Percentiles rank a stretch among this genome's conserved stretches.
Evolutionary conservation across 2,888 invertebrate genomes (phyloP).

Genomic region (Petrolisthes manimaculis): DNA sequence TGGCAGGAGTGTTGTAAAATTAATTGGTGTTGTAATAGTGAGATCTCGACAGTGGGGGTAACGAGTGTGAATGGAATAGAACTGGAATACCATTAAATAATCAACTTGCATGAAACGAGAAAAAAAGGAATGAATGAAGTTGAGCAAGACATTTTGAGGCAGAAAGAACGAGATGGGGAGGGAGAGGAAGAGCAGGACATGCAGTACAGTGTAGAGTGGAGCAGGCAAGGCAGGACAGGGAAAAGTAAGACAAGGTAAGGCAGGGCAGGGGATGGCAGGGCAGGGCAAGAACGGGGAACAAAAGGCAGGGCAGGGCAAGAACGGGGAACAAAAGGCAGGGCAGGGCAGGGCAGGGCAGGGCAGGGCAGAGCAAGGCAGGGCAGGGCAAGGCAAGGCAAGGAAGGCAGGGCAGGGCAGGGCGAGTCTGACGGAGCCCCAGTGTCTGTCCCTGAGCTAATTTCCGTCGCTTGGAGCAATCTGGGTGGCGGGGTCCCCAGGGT

Average conservation of each 20-base stretch:
- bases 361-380: no score
- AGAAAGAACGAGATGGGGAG: not conserved
- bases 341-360: not conserved
- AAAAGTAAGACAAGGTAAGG: not conserved
- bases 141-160: not conserved
- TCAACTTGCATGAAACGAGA: no score
- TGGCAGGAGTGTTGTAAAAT: no score
- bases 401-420: not conserved
- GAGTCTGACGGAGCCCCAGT: constrained; percentile 33
- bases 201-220: not conserved
- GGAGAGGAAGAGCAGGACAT: not conserved
- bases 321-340: not conserved
- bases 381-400: no score
- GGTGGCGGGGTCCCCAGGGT: constrained; percentile 52
- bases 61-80: no score
- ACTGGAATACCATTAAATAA: no score
- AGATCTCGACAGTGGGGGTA: no score
- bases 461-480: constrained; percentile 61
- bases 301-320: not conserved
- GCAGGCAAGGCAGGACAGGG: not conserved
- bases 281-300: not conserved
- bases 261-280: no score
- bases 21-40: no score
- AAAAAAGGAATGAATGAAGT: not conserved
- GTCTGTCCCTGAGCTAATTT: constrained; percentile 60